Evolutionary conservation across 2,797 vertebrate genomes (phyloP), one percentile per base, ranked within the genome.

Genomic region (Liasis olivaceus): DNA sequence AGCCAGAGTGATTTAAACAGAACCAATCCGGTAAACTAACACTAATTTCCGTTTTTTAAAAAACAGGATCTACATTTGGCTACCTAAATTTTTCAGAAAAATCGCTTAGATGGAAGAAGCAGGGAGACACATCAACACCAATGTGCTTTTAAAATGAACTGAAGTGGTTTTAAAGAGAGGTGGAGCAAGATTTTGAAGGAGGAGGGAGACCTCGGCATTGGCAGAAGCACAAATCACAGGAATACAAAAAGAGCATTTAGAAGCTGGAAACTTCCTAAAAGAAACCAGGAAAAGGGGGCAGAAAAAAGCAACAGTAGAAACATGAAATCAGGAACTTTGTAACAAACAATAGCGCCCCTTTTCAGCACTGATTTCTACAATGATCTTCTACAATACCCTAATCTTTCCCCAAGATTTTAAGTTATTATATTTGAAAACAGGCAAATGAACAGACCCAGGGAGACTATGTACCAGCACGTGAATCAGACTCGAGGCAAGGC

Each of bases 91-190:
- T 24, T 90, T 95, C 95, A 36, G 9, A 47, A 59, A 20, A 12
- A 88, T 62, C 2, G 11, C 47, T 77, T 51, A 60, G 64, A 89
- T 13, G 89, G 92, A 93, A 66, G 89, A 94, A 94, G 94, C 88
- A 87, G 69, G 59, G 89, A 89, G 51, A 89, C 91, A 93, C 93
- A 96, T 94, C 91, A 94, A 94, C 96, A 94, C 81, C 88, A 94
- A 92, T 42, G 91, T 26, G 92, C 91, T 94, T 94, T 56, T 93
- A 81, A 95, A 94, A 94, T 93, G 47, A 2, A 96, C 90, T 92
- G 94, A 95, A 95, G 95, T 88, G 93, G 93, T 96, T 96, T 97
- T 94, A 93, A 93, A 96, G 95, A 97, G 96, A 97, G 96, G 96
- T 96, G 97, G 96, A 98, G 96, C 95, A 93, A 97, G 47, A 87